These are phyloP conservation scores for Drosophila fungiperda DNA, from an alignment of 2,888 invertebrate species.

Conservation along the genomic window DNA sequence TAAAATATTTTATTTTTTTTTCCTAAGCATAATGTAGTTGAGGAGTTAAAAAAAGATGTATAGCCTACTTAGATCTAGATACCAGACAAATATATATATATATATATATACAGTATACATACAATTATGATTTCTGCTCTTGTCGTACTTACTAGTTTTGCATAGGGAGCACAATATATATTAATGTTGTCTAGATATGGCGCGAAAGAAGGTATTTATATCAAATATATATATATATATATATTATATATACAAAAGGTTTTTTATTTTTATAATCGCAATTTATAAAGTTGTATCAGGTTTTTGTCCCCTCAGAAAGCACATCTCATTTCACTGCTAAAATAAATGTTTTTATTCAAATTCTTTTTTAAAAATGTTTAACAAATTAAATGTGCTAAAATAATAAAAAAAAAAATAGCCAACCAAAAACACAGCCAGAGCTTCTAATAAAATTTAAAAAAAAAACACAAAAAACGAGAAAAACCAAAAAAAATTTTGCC, in stretches of 20 bases:
- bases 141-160: conserved; percentile 21
- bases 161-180: conserved; percentile 38
- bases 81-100: conserved; percentile 20
- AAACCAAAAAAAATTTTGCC: conserved; percentile 22
- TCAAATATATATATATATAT: conserved; percentile 16
- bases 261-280: background rate
- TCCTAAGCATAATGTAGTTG: conserved; percentile 19
- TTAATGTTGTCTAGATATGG: conserved; percentile 20
- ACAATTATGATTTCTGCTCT: conserved; percentile 36
- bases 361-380: conserved; percentile 20
- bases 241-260: conserved; percentile 3
- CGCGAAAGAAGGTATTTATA: conserved; percentile 4
- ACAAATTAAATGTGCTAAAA: conserved; percentile 21
- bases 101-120: conserved; percentile 22
- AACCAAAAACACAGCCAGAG: conserved; percentile 68
- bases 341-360: conserved; percentile 9
- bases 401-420: conserved; percentile 44
- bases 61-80: conserved; percentile 18
- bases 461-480: too few species aligned
- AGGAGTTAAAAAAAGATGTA: conserved; percentile 25
- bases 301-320: background rate
- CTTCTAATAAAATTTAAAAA: conserved; percentile 53
- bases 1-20: conserved; percentile 29
- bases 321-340: conserved; percentile 22
- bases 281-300: background rate